Conservation (phyloP, 2,113 vertebrate genomes). For the Nyctereutes procyonoides region DNA sequence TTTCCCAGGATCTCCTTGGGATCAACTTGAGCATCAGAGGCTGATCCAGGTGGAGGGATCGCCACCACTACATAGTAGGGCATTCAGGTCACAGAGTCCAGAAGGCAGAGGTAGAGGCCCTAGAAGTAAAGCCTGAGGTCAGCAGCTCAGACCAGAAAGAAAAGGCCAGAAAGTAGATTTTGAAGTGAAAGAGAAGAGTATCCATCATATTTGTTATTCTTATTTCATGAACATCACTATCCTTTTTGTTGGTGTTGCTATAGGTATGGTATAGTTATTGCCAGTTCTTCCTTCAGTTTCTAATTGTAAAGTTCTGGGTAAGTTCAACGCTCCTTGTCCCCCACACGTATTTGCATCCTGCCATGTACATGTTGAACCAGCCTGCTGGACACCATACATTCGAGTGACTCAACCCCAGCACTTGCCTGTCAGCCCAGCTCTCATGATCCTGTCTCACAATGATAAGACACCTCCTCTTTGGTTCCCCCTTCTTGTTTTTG, state of each 20-base stretch:
- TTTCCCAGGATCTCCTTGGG: not conserved
- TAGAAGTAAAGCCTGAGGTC: not conserved
- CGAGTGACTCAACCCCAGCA: accelerated
- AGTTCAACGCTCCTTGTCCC: not conserved
- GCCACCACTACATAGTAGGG: not conserved
- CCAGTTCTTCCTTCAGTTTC: not conserved
- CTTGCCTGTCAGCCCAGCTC: not conserved
- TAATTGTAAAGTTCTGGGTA: not conserved
- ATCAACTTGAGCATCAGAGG: not conserved
- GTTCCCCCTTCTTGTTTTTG: accelerated
- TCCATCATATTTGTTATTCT: accelerated
- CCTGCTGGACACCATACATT: not conserved
- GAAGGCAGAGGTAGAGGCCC: no score
- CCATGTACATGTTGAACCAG: accelerated
- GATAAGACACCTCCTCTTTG: accelerated
- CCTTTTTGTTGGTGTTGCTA: accelerated
- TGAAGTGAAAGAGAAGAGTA: accelerated
- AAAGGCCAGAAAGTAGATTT: not conserved
- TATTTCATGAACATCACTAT: accelerated
- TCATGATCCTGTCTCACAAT: accelerated
- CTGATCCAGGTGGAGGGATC: not conserved
- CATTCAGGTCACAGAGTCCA: accelerated
- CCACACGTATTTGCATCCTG: no score
- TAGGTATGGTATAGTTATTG: accelerated
- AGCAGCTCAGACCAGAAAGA: not conserved